Conservation (phyloP, 1,140 invertebrate genomes). For the Ctenoplectra terminalis region DNA sequence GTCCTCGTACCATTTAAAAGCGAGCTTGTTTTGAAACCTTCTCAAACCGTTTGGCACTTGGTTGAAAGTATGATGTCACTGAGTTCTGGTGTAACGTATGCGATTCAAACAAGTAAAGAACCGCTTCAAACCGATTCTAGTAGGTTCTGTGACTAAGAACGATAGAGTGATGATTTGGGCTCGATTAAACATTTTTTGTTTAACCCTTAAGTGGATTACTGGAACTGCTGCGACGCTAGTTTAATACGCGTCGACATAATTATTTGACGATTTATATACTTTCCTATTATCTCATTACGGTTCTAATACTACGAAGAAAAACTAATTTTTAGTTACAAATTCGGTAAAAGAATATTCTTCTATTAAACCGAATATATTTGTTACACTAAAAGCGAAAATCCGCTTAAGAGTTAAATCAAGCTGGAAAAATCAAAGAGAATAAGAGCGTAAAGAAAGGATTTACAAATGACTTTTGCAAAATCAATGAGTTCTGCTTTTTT, state of each 20-base stretch:
- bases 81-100: slow-evolving; percentile 19
- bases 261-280: no score
- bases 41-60: slow-evolving; percentile 58
- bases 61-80: slow-evolving; percentile 51
- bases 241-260: no score
- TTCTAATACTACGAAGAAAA: no score
- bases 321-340: no score
- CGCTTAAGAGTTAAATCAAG: not conserved
- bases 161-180: slow-evolving; percentile 20
- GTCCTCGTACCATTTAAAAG: slow-evolving; percentile 55
- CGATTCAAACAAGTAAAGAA: slow-evolving; percentile 33
- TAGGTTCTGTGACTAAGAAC: slow-evolving; percentile 18
- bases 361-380: no score
- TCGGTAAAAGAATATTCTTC: no score
- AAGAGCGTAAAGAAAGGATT: not conserved
- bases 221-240: no score
- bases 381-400: no score
- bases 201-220: no score
- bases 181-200: slow-evolving; percentile 1
- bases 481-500: not conserved
- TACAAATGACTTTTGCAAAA: not conserved
- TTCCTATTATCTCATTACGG: no score
- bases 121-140: slow-evolving; percentile 53
- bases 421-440: not conserved
- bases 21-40: slow-evolving; percentile 53